Evolutionary conservation across 2,797 vertebrate genomes (phyloP).

Genomic region (Echeneis naucrates): DNA sequence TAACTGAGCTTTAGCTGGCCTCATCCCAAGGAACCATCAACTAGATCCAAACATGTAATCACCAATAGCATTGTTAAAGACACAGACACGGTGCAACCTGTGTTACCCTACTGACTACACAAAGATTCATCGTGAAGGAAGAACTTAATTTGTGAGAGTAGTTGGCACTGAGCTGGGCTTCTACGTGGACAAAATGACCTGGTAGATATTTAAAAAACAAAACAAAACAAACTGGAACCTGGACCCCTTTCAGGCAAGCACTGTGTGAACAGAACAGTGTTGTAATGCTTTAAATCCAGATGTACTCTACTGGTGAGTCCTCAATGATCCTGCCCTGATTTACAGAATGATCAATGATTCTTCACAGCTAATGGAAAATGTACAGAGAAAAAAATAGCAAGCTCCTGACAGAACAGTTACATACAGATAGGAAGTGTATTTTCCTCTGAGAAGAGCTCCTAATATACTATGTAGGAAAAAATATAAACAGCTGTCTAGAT

Average conservation of each 20-base stretch:
- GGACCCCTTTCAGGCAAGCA: constrained; percentile 44
- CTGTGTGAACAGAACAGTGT: constrained; percentile 35
- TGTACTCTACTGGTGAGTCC: constrained; percentile 42
- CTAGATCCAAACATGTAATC: background rate
- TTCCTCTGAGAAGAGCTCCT: constrained; percentile 42
- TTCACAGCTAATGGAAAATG: constrained; percentile 49
- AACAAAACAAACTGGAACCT: constrained; percentile 22
- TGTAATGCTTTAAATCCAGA: constrained; percentile 42
- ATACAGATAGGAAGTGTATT: constrained; percentile 30
- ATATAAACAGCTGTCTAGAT: constrained; percentile 65
- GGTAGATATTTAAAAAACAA: too few species aligned
- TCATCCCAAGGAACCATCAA: constrained; percentile 5
- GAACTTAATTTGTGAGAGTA: constrained; percentile 70
- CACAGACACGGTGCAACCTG: constrained; percentile 78
- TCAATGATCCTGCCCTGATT: constrained; percentile 34
- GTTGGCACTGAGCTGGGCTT: constrained; percentile 86
- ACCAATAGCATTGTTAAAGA: too few species aligned
- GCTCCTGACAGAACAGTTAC: constrained; percentile 45
- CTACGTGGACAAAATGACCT: constrained; percentile 77
- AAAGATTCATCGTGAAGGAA: constrained; percentile 67
- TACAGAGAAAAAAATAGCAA: constrained; percentile 40
- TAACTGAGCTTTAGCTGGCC: constrained; percentile 8
- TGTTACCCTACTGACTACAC: constrained; percentile 83
- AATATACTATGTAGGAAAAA: constrained; percentile 59
- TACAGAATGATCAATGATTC: constrained; percentile 44